These are phyloP conservation scores for Pipra filicauda DNA, from an alignment of 2,113 vertebrate genomes.

Conservation along the genomic window DNA sequence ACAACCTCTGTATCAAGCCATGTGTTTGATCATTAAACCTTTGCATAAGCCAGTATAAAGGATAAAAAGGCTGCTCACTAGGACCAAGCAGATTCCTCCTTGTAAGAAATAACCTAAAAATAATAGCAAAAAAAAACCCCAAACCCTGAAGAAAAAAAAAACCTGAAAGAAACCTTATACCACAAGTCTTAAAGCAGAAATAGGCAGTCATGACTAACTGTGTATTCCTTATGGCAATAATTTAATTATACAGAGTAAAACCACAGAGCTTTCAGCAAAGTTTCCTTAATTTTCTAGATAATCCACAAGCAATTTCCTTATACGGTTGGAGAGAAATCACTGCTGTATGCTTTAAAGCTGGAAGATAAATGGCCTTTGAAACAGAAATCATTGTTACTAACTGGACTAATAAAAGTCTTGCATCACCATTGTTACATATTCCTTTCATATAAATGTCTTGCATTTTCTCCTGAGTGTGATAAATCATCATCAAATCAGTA, in stretches of 20 bases:
- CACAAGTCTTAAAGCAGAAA: neutral
- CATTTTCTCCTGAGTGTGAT: neutral
- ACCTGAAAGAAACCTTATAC: neutral
- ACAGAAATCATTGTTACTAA: conserved; percentile 44
- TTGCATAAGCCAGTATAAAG: neutral
- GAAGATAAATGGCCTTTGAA: conserved; percentile 52
- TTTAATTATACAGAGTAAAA: conserved; percentile 42
- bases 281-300: conserved; percentile 49
- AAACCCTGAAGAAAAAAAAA: neutral
- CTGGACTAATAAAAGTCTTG: conserved; percentile 6
- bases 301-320: conserved; percentile 57
- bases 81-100: neutral
- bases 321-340: conserved; percentile 42
- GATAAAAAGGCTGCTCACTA: neutral
- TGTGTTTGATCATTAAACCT: neutral
- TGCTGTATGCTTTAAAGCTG: conserved; percentile 27
- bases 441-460: neutral
- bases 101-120: neutral
- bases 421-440: neutral
- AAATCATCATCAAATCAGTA: neutral
- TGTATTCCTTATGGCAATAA: conserved; percentile 24
- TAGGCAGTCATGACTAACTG: neutral
- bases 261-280: conserved; percentile 31
- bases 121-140: rapidly evolving
- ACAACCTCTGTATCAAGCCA: neutral